phyloP scores from a whole-genome alignment of 2,888 invertebrate species.

The Arrhopalites spinosus region DNA sequence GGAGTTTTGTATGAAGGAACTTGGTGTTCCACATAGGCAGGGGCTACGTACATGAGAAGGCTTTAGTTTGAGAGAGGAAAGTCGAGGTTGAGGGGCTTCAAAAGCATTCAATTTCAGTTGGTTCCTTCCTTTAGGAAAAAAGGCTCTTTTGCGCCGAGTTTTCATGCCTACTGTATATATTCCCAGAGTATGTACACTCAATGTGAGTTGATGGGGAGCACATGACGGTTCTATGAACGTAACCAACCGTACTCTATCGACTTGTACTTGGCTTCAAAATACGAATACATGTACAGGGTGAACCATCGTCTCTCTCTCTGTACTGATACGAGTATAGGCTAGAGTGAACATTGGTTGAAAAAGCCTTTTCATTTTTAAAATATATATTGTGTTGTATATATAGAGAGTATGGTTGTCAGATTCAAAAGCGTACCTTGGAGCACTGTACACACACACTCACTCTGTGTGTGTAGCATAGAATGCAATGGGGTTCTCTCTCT shows the following conservation, averaged over 20 bases:
- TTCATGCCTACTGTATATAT: background rate
- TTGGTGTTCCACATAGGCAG: background rate
- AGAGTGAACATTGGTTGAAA: background rate
- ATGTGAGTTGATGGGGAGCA: background rate
- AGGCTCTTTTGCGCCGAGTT: background rate
- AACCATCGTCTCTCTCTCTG: background rate
- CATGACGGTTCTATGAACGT: constrained; percentile 14
- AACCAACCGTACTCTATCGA: constrained; percentile 7
- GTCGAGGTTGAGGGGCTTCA: constrained; percentile 38
- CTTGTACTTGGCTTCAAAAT: constrained; percentile 6
- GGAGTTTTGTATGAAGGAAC: background rate
- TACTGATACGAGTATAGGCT: background rate
- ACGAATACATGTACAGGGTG: constrained; percentile 10
- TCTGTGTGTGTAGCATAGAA: background rate
- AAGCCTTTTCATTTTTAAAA: background rate
- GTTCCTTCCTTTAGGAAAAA: constrained; percentile 5
- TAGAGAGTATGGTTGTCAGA: constrained; percentile 1
- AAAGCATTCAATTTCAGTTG: constrained; percentile 27
- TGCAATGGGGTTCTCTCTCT: constrained; percentile 15
- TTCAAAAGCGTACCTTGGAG: constrained; percentile 22
- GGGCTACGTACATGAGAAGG: background rate
- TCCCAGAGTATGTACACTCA: background rate
- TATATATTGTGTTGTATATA: background rate
- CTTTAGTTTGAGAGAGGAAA: constrained; percentile 16
- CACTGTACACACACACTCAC: background rate